Conservation (phyloP, 2,888 invertebrate genomes). For the Endomychus coccineus region DNA sequence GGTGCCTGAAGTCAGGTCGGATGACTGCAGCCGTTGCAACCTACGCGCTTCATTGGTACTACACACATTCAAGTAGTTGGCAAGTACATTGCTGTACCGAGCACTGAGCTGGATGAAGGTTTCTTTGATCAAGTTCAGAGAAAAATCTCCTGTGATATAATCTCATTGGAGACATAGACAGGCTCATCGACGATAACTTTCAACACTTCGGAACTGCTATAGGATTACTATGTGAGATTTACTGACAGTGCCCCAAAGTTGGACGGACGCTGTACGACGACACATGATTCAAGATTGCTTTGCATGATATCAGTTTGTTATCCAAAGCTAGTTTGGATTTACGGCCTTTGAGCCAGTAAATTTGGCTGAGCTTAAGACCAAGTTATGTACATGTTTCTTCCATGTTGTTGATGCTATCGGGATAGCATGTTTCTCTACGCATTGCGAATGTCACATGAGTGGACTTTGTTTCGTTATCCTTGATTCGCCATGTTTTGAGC, state of each 20-base stretch:
- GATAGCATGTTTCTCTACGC: neutral
- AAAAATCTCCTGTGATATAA: neutral
- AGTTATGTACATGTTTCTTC: neutral
- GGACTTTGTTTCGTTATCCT: neutral
- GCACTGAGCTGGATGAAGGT: neutral
- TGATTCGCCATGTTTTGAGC: neutral
- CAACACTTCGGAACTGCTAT: neutral
- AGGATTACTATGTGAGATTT: neutral
- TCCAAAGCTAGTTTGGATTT: neutral
- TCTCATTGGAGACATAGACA: neutral
- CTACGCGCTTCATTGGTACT: too few relatives aligned
- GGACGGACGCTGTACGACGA: neutral
- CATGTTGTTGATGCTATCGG: neutral
- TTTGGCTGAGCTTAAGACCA: neutral
- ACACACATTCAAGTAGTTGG: too few relatives aligned
- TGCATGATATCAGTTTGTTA: neutral
- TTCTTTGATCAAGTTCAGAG: neutral
- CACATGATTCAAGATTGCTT: neutral
- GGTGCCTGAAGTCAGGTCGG: too few relatives aligned
- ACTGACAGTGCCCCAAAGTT: conserved; percentile 1
- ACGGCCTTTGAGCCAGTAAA: neutral
- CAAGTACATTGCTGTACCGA: neutral
- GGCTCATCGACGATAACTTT: neutral
- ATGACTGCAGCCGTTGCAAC: too few relatives aligned
- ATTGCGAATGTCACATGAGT: neutral